Conservation (phyloP, 2,113 vertebrate genomes). For the Strix aluco region DNA sequence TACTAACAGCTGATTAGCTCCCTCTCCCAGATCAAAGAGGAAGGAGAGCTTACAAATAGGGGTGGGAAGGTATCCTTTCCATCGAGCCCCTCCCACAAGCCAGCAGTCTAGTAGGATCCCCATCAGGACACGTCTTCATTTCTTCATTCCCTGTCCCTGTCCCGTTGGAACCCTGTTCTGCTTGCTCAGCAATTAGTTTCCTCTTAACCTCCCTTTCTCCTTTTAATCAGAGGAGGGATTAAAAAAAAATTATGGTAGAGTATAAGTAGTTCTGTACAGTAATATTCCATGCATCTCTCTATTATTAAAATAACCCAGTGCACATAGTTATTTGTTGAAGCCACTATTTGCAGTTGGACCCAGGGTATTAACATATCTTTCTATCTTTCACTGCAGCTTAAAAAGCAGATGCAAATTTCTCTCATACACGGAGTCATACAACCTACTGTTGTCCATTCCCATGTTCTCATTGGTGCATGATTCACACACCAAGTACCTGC, state of each 20-base stretch:
- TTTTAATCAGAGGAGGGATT: neutral
- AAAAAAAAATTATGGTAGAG: neutral
- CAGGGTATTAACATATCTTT: neutral
- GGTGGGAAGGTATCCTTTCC: neutral
- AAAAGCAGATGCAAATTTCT: neutral
- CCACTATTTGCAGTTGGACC: neutral
- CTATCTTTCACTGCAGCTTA: neutral
- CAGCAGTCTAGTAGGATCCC: neutral
- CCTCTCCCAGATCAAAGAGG: neutral
- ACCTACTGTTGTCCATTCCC: neutral
- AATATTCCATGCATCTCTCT: neutral
- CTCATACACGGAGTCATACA: neutral
- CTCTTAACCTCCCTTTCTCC: neutral
- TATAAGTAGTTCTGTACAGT: neutral
- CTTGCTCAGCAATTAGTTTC: neutral
- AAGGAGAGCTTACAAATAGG: neutral
- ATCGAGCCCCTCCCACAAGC: neutral
- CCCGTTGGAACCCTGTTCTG: neutral
- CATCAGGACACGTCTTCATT: neutral
- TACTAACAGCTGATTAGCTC: neutral
- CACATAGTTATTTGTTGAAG: neutral
- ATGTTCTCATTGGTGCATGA: neutral
- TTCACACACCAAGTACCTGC: neutral
- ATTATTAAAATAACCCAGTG: neutral
- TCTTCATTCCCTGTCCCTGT: neutral